phyloP scores from a whole-genome alignment of 1,140 invertebrate genomes.

The Heliothis subflexa region DNA sequence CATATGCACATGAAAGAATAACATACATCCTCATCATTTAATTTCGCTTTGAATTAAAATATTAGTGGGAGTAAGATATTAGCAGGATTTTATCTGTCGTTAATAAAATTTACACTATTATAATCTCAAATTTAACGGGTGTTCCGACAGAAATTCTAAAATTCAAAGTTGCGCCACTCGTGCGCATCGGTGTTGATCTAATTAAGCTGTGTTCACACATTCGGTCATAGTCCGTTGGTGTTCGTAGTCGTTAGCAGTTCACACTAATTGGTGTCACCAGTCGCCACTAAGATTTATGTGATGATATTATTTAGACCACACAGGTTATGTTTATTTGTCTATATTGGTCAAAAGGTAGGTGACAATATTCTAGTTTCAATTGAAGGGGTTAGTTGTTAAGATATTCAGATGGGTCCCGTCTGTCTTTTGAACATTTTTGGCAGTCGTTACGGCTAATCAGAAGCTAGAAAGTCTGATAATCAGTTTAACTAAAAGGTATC shows the following conservation, averaged over 20 bases:
- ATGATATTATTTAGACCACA: conserved; percentile 36
- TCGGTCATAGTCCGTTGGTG: neutral
- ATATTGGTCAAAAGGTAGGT: neutral
- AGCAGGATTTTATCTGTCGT: too few species aligned
- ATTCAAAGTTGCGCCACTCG: conserved; percentile 1
- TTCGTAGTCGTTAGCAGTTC: conserved; percentile 21
- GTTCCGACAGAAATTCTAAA: neutral
- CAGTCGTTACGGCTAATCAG: too few species aligned
- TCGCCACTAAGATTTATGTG: conserved; percentile 36
- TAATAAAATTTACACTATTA: neutral
- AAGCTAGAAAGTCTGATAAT: too few species aligned
- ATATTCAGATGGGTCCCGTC: too few species aligned
- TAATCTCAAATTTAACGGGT: too few species aligned
- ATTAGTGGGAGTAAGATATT: too few species aligned
- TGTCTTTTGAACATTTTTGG: too few species aligned
- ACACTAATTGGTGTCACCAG: conserved; percentile 47
- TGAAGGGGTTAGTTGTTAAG: too few species aligned
- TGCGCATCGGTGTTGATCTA: conserved; percentile 7
- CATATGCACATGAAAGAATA: too few species aligned
- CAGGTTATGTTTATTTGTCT: conserved; percentile 31
- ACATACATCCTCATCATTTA: too few species aligned
- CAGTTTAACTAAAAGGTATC: too few species aligned
- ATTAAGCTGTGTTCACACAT: conserved; percentile 42
- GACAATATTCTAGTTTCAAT: neutral
- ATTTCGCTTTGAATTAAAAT: too few species aligned